Evolutionary conservation across 2,888 invertebrate genomes (phyloP).

Genomic region (Digitonthophagus gazella): DNA sequence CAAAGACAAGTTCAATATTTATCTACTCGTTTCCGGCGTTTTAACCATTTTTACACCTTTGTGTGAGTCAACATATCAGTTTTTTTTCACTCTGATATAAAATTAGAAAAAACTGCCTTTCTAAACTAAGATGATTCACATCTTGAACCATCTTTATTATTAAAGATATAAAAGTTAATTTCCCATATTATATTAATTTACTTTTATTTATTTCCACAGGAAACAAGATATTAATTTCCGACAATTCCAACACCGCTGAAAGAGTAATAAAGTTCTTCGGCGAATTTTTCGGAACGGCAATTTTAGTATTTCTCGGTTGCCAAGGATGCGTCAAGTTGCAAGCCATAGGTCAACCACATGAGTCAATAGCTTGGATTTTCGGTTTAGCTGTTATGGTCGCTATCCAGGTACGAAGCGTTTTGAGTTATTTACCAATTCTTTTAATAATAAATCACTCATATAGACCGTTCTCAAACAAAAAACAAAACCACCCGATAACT

Average conservation of each 20-base stretch:
- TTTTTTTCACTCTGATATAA: no score
- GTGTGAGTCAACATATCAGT: no score
- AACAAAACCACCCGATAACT: neutral
- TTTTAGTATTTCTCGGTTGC: conserved; percentile 72
- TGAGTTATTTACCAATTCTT: no score
- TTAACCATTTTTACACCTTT: no score
- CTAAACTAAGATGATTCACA: neutral
- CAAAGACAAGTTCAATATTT: no score
- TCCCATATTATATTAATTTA: conserved; percentile 1
- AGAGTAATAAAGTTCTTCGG: conserved; percentile 49
- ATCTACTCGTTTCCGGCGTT: no score
- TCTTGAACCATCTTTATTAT: neutral
- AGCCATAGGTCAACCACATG: conserved; percentile 46
- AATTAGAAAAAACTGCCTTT: no score
- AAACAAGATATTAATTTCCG: conserved; percentile 33
- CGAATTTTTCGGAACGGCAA: conserved; percentile 68
- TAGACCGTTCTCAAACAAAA: neutral
- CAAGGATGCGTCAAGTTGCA: conserved; percentile 61
- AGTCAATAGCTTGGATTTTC: conserved; percentile 62
- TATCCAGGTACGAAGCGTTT: conserved; percentile 57
- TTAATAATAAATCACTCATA: no score
- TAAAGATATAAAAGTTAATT: no score
- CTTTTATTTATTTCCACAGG: conserved; percentile 16
- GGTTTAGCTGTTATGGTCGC: conserved; percentile 69
- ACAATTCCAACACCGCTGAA: conserved; percentile 43